Base-by-base conservation (phyloP, 2,113 vertebrate species). In the Turnix velox region DNA sequence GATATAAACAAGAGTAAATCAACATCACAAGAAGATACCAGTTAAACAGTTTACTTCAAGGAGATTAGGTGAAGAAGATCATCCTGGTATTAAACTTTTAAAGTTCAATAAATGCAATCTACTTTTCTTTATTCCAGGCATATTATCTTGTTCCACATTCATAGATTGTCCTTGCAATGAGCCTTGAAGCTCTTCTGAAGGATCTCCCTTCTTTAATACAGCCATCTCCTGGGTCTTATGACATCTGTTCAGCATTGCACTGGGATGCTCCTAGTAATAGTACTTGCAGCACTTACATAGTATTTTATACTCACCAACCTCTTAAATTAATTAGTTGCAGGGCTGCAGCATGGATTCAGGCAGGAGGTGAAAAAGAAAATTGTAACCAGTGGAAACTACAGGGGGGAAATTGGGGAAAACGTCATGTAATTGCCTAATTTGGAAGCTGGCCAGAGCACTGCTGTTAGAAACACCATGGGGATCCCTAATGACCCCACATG, bases 301-400 rank as follows among this genome's bases (percentile, higher is more conserved):
- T 20, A 39, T 95, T 95, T 88, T 67, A 90, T 94, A 95, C 67
- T 85, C 94, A 67, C 81, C 80, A 76, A 94, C 74, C 58, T 76
- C 88, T 95, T 84, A 33, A 90, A 90, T 75, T 84, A 96, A 96
- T 97, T 95, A 91, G 93, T 74, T 83, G 74, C 77, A 95, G 84
- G 43, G 33, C 48, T 88, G 37, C 65, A 75, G 61, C 40, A 76
- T 42, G 25, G 73, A 83, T 77, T 87, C 13, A 3, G 82, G 54
- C 76, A 93, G 90, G 87, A 94, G 91, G 88, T 74, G 90, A 84
- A 74, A 74, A 84, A 74, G 58, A 88, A 81, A 93, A 94, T 16
- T 30, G 28, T 52, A 89, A 76, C 83, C 81, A 87, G 57, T 77
- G 68, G 73, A 92, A 96, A 87, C 62, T 92, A 82, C 80, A 76